These are phyloP conservation scores for Leptonema lineaticorne DNA, from an alignment of 1,140 invertebrate genomes.

Conservation along the genomic window DNA sequence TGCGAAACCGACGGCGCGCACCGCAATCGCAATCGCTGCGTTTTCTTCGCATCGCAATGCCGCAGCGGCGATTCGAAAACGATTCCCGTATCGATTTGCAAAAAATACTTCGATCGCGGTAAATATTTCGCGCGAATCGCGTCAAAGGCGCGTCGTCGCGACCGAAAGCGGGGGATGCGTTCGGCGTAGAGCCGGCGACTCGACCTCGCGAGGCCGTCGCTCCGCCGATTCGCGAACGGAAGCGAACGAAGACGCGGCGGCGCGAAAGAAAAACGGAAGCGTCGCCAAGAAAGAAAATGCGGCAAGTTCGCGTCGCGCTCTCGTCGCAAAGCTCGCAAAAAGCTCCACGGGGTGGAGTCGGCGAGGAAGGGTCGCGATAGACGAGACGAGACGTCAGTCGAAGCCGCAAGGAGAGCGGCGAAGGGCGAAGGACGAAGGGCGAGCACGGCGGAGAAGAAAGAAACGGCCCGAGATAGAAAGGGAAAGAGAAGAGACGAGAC, in stretches of 20 bases:
- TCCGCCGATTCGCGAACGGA: neutral
- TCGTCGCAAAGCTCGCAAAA: neutral
- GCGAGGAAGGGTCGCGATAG: neutral
- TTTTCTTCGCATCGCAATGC: no score
- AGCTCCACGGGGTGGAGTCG: neutral
- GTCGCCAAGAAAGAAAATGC: neutral
- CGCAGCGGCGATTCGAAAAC: no score
- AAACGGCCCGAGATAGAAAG: neutral
- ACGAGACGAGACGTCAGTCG: neutral
- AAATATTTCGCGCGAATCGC: no score
- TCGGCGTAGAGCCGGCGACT: no score
- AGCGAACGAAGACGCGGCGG: neutral
- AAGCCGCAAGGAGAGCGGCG: neutral
- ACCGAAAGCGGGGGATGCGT: no score
- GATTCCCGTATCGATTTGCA: no score
- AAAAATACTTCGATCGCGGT: no score
- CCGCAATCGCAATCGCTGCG: no score
- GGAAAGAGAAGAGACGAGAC: neutral
- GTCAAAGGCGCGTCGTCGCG: no score
- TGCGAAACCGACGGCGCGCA: no score
- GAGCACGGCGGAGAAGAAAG: neutral
- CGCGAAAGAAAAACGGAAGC: neutral
- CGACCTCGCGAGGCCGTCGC: no score
- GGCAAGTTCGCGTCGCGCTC: neutral
- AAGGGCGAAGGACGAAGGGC: neutral